A percentile compares a stretch with the other conserved stretches of the same genome.
phyloP scores from a whole-genome alignment of 2,888 invertebrate species.

The Ennomos fuscantarius region DNA sequence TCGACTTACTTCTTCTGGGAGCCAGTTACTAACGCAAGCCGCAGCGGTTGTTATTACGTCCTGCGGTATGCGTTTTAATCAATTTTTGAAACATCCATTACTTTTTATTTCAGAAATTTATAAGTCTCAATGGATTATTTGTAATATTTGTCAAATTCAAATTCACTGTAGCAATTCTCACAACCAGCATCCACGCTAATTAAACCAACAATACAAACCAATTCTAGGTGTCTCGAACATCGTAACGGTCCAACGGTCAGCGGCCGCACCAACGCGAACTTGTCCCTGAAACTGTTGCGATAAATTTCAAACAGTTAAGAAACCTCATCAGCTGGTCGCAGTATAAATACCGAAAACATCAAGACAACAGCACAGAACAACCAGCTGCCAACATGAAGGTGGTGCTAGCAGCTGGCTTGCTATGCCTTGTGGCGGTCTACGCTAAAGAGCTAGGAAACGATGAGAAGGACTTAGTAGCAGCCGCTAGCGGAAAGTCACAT shows the following conservation, averaged over 20 bases:
- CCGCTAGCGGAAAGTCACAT: conserved; percentile 67
- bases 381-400: conserved; percentile 72
- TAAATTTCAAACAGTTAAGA: conserved; percentile 67
- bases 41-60: too few species aligned
- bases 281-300: conserved; percentile 69
- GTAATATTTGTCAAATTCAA: neutral
- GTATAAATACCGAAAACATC: conserved; percentile 72
- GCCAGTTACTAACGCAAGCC: too few species aligned
- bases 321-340: conserved; percentile 62
- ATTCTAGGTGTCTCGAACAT: conserved; percentile 50
- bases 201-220: conserved; percentile 50
- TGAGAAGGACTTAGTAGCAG: conserved; percentile 72
- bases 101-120: too few species aligned
- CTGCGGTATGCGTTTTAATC: too few species aligned
- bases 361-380: conserved; percentile 55
- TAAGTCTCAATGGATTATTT: too few species aligned
- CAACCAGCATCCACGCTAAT: conserved; percentile 32
- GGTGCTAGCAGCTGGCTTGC: conserved; percentile 65
- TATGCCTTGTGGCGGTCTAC: conserved; percentile 74
- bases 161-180: conserved; percentile 5
- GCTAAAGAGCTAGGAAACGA: conserved; percentile 70
- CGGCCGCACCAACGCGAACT: conserved; percentile 45
- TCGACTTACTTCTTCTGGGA: too few species aligned
- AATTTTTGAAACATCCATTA: too few species aligned
- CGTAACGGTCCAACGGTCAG: conserved; percentile 68